Conservation (phyloP, 2,113 vertebrate genomes). For the Zeus faber region DNA sequence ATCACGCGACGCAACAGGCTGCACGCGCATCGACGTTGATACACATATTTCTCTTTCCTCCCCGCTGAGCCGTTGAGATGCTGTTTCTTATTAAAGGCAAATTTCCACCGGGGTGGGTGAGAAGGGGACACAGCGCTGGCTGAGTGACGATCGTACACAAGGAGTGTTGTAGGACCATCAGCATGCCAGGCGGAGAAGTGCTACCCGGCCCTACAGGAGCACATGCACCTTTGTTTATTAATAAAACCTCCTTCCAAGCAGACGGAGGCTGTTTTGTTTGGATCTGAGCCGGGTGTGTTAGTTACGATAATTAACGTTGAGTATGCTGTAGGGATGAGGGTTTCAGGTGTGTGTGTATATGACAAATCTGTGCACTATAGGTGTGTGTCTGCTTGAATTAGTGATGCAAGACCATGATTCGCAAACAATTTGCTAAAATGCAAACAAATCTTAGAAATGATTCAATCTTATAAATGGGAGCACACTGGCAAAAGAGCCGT, state of each 20-base stretch:
- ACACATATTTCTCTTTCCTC: slow-evolving; percentile 1
- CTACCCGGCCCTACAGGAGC: slow-evolving; percentile 4
- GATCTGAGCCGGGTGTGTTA: slow-evolving; percentile 15
- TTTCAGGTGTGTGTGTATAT: neutral
- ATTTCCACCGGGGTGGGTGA: slow-evolving; percentile 21
- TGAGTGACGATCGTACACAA: slow-evolving; percentile 25
- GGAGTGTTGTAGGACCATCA: slow-evolving; percentile 28
- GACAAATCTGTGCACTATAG: neutral
- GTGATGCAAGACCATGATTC: too few relatives aligned
- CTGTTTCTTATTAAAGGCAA: slow-evolving; percentile 46
- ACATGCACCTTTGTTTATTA: slow-evolving; percentile 28
- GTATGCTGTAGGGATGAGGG: too few relatives aligned
- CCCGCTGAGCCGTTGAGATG: slow-evolving; percentile 31
- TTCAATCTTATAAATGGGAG: too few relatives aligned
- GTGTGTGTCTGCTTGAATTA: neutral
- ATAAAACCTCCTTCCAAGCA: slow-evolving; percentile 14
- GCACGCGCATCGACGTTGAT: too few relatives aligned
- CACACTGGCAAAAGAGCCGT: too few relatives aligned
- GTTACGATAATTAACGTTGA: slow-evolving; percentile 30
- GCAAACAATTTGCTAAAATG: too few relatives aligned
- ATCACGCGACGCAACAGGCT: too few relatives aligned
- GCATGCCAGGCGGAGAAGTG: slow-evolving; percentile 16
- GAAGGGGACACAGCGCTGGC: slow-evolving; percentile 28
- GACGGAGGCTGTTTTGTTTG: slow-evolving; percentile 15
- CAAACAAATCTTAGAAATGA: too few relatives aligned